Evolutionary conservation across 2,888 invertebrate genomes (phyloP).

Genomic region (Ophioninae sp.): DNA sequence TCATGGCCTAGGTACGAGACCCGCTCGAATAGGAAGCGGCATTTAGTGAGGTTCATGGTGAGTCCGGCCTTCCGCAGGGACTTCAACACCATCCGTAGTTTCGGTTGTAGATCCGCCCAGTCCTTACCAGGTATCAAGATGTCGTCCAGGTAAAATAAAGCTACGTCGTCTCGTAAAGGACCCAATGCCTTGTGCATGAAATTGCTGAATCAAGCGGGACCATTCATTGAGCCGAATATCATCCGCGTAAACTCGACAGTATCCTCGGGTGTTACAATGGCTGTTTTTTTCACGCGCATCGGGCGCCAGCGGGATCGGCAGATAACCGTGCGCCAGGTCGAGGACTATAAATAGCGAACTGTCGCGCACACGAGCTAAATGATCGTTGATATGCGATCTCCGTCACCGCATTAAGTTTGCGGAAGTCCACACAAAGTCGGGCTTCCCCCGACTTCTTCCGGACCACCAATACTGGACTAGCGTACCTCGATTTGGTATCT

Average conservation of each 20-base stretch:
- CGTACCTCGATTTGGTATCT: constrained; percentile 45
- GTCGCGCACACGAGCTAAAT: constrained; percentile 18
- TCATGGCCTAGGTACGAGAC: constrained; percentile 70
- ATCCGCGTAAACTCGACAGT: constrained; percentile 1
- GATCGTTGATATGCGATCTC: constrained; percentile 45
- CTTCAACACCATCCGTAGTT: not conserved
- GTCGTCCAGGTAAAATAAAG: too few species aligned
- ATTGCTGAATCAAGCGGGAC: not conserved
- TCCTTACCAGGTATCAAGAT: too few species aligned
- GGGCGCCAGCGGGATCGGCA: constrained; percentile 33
- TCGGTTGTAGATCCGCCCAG: not conserved
- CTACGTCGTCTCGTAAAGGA: too few species aligned
- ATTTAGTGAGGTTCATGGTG: not conserved
- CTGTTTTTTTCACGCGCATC: constrained; percentile 49
- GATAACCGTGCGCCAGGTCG: constrained; percentile 52
- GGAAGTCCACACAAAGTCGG: too few species aligned
- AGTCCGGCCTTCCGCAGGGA: not conserved
- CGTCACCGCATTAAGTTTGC: not conserved
- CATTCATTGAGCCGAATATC: constrained; percentile 1
- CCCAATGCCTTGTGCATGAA: too few species aligned
- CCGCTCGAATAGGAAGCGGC: constrained; percentile 46
- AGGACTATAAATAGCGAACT: too few species aligned
- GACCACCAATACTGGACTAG: constrained; percentile 56
- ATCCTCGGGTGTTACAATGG: constrained; percentile 59
- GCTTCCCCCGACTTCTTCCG: too few species aligned